Evolutionary conservation across 2,113 vertebrate genomes (phyloP).

Genomic region (Mirounga angustirostris): DNA sequence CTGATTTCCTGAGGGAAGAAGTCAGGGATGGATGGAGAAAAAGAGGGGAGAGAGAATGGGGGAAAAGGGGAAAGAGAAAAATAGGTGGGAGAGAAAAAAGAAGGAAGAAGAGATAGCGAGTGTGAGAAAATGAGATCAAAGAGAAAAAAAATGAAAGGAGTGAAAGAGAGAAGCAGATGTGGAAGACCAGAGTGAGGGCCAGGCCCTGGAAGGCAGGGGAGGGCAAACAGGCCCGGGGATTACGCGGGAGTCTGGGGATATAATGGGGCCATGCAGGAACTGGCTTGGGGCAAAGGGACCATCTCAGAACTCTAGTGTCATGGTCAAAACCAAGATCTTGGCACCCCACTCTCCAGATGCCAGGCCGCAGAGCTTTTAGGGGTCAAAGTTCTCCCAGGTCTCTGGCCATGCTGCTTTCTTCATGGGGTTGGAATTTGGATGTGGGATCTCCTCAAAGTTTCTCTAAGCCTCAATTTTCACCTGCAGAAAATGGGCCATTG

Average conservation of each 20-base stretch:
- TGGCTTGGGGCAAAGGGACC: not conserved
- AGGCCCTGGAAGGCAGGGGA: not conserved
- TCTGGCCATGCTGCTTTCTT: not conserved
- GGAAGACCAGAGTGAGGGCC: not conserved
- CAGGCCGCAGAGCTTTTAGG: not conserved
- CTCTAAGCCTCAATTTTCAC: not conserved
- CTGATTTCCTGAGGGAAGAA: slow-evolving; percentile 20
- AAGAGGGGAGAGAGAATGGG: not conserved
- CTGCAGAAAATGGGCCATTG: not conserved
- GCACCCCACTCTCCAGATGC: not conserved
- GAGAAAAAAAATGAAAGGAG: not conserved
- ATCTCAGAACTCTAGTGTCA: not conserved
- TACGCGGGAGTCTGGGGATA: not conserved
- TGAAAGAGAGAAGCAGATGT: not conserved
- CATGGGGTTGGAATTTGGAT: not conserved
- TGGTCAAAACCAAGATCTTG: not conserved
- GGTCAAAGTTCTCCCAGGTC: not conserved
- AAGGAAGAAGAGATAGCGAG: not conserved
- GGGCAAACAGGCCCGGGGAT: not conserved
- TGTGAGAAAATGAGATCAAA: not conserved
- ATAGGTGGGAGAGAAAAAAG: no score
- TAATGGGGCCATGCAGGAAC: not conserved
- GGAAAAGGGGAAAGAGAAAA: accelerated
- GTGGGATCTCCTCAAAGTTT: not conserved
- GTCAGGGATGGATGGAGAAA: not conserved